A percentile compares a stretch with the other conserved stretches of the same genome.
Conservation (phyloP, 2,888 invertebrate species). For the Margaritifera margaritifera region DNA sequence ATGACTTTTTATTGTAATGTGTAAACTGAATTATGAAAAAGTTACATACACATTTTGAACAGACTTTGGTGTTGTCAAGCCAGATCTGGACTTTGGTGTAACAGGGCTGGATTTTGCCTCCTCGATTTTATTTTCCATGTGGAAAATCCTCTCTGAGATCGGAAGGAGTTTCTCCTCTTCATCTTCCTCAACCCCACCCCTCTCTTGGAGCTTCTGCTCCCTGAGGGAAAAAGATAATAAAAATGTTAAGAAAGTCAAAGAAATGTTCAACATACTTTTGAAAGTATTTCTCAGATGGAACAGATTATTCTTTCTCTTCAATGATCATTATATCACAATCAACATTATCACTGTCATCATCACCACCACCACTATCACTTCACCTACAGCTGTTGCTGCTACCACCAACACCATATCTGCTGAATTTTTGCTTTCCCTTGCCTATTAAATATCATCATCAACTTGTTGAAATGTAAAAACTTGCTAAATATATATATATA, state of each 20-base stretch:
- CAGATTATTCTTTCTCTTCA: no score
- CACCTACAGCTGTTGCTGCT: no score
- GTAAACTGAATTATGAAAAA: neutral
- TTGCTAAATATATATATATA: no score
- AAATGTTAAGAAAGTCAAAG: neutral
- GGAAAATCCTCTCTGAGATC: constrained; percentile 62
- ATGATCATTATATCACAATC: no score
- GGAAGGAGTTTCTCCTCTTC: constrained; percentile 39
- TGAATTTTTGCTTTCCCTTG: no score
- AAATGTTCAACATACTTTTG: neutral
- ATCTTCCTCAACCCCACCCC: constrained; percentile 28
- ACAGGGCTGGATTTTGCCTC: constrained; percentile 73
- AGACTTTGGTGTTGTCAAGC: constrained; percentile 58
- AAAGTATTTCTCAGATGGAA: no score
- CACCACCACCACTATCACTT: no score
- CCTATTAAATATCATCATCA: no score
- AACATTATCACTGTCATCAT: no score
- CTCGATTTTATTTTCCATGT: constrained; percentile 87
- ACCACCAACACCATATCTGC: no score
- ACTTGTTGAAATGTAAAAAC: no score
- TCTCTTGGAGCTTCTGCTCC: constrained; percentile 3
- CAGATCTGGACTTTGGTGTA: constrained; percentile 55
- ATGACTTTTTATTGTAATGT: neutral
- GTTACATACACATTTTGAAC: constrained; percentile 41
- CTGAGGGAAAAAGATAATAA: neutral